These are phyloP conservation scores for Eclectus roratus DNA, from an alignment of 2,113 vertebrate species.

Conservation along the genomic window DNA sequence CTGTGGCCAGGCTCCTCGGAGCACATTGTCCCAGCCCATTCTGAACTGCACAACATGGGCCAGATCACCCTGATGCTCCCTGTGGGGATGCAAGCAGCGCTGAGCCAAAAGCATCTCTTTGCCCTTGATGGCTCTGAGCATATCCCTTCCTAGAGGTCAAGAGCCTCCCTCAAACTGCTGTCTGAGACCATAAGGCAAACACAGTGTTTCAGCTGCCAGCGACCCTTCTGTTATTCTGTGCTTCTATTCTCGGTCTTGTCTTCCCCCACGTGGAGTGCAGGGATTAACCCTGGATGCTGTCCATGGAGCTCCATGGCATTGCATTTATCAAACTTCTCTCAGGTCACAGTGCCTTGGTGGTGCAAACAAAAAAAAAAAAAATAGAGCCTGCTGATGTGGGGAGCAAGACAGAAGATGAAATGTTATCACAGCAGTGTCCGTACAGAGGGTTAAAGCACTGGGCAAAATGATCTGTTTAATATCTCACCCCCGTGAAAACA, in stretches of 20 bases:
- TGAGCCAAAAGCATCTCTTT: neutral
- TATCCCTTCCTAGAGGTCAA: neutral
- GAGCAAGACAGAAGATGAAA: neutral
- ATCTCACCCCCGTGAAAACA: neutral
- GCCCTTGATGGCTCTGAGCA: neutral
- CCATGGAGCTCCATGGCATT: neutral
- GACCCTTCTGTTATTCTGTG: neutral
- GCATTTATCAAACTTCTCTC: fast-evolving
- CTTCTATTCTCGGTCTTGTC: fast-evolving
- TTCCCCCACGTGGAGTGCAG: fast-evolving
- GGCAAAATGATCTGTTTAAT: neutral
- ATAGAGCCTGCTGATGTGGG: neutral
- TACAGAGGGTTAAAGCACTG: neutral
- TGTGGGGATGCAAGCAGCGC: fast-evolving
- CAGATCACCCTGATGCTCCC: neutral
- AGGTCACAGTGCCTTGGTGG: neutral
- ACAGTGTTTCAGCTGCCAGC: fast-evolving
- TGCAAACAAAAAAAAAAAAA: neutral
- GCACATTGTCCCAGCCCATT: neutral
- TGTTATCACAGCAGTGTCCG: neutral
- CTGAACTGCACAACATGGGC: fast-evolving
- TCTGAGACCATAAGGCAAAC: neutral
- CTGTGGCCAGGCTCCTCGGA: neutral
- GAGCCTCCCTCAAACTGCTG: neutral
- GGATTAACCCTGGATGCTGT: neutral